Conservation (phyloP, 2,113 vertebrate genomes). For the Rhynchomys soricoides region DNA sequence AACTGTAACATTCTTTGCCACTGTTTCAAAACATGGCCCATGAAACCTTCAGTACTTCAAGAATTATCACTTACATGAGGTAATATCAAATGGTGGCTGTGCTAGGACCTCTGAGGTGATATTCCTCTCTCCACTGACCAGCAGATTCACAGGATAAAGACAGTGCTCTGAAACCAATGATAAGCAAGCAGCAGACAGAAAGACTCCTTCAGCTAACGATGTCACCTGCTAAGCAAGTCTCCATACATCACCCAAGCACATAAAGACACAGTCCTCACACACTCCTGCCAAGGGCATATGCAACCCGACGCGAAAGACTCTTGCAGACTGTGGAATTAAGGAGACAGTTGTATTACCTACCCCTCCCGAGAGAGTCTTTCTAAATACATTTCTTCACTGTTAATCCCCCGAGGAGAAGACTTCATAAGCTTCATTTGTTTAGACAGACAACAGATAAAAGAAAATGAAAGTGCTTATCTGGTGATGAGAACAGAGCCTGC, state of each 20-base stretch:
- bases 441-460: slow-evolving; percentile 51
- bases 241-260: background rate
- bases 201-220: background rate
- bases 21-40: background rate
- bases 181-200: background rate
- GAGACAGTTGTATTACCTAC: background rate
- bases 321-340: background rate
- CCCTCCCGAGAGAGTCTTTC: background rate
- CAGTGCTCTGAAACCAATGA: background rate
- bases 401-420: slow-evolving; percentile 40
- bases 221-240: background rate
- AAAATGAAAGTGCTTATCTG: background rate
- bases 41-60: background rate
- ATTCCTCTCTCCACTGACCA: background rate
- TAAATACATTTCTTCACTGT: slow-evolving; percentile 10
- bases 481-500: background rate
- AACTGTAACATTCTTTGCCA: background rate
- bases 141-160: background rate
- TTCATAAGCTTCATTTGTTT: background rate
- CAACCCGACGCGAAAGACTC: background rate
- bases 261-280: fast-evolving
- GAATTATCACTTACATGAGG: background rate
- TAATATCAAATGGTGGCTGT: background rate
- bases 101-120: background rate
- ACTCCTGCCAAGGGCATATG: background rate